These are phyloP conservation scores for Odiellus spinosus DNA, from an alignment of 2,888 invertebrate species.

Conservation along the genomic window DNA sequence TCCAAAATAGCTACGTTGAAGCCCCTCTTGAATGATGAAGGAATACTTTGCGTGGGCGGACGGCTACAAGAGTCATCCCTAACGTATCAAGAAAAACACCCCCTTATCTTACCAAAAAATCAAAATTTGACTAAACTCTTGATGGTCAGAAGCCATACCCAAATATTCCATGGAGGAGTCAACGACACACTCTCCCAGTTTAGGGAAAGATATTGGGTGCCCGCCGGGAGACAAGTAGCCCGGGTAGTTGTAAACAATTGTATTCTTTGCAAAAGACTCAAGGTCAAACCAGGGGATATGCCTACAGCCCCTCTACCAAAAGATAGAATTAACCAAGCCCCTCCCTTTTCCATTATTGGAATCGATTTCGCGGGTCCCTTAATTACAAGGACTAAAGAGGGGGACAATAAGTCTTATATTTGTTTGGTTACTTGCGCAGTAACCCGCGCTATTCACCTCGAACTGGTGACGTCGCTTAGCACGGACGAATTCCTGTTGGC, in stretches of 20 bases:
- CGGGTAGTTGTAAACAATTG: not conserved
- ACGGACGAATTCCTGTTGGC: conserved; percentile 23
- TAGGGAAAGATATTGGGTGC: not conserved
- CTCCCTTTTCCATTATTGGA: conserved; percentile 1
- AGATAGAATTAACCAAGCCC: not conserved
- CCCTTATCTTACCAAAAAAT: not conserved
- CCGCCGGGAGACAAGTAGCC: not conserved
- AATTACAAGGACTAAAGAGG: not conserved
- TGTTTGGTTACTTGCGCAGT: conserved; percentile 1
- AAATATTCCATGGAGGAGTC: conserved; percentile 1
- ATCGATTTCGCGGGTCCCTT: conserved; percentile 13
- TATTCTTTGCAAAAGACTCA: not conserved
- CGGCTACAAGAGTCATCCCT: not conserved
- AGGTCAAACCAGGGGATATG: not conserved
- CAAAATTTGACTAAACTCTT: conserved; percentile 1
- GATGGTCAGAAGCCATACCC: not conserved
- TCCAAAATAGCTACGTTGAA: too few species aligned
- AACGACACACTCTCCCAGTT: not conserved
- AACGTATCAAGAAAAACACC: not conserved
- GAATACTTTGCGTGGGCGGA: not conserved
- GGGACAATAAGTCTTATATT: not conserved
- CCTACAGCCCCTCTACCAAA: not conserved
- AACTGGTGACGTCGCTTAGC: conserved; percentile 24
- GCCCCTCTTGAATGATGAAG: not conserved
- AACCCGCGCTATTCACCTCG: conserved; percentile 27